Evolutionary conservation across 2,888 invertebrate species (phyloP), one percentile per base, ranked within the genome.

Genomic region (Clivina fossor): DNA sequence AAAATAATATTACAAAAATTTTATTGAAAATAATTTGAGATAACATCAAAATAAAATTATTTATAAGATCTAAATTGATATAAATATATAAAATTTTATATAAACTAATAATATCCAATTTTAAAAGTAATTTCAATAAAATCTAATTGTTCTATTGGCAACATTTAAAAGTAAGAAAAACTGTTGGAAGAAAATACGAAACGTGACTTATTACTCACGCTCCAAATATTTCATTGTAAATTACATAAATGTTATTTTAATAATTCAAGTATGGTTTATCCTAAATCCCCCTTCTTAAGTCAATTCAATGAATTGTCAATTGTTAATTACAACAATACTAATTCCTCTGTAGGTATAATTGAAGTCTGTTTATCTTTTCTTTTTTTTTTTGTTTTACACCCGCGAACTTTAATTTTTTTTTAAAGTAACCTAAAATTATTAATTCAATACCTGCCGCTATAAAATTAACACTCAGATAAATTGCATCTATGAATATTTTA

Each of bases 221-320:
- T 24, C 4, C 5, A 44, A 44, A 28, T 8, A 44, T 16, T 44
- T 24, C 9, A 44, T 18, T 41, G 33, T 16, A 26, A 50, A 20
- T 9, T 22, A n/a, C 1, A 5, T n/a, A 37, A 5, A 16, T 16
- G 19, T 26, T 26, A 18, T 30, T 20, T 18, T 8, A 8, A 38
- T 41, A 30, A 19, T 13, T 30, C 37, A 19, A n/a, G n/a, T n/a
- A n/a, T 72, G 72, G 64, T 63, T 24, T 73, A 68, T 64, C 72
- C 72, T 3, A 38, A 61, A 38, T 68, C 71, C 44, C 72, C 73
- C 15, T 73, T 73, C 60, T 53, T 40, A 11, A 60, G 61, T 47
- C 60, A 63, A 54, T 70, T 72, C 57, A 62, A 70, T 60, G 51
- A 49, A 32, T 56, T 20, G 15, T 16, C 43, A 24, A 43, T 43